A percentile compares a stretch with the other conserved stretches of the same genome.
phyloP scores from a whole-genome alignment of 2,113 vertebrate genomes.

The Rousettus leschenaultii region DNA sequence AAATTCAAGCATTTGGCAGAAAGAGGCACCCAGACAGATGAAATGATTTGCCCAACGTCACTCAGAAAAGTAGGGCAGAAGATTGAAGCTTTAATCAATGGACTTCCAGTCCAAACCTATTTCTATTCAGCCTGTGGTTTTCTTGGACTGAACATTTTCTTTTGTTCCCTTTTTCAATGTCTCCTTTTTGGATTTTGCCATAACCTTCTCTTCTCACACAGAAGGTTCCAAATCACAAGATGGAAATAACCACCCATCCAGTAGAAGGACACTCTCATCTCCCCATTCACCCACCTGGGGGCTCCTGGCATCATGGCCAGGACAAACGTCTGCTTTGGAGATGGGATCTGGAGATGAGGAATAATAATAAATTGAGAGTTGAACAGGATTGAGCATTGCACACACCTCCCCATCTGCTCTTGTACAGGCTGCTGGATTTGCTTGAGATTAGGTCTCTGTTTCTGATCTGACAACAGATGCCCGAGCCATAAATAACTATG shows the following conservation, averaged over 20 bases:
- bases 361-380: slow-evolving; percentile 63
- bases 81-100: not conserved
- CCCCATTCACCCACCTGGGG: not conserved
- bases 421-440: slow-evolving; percentile 68
- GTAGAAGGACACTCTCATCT: not conserved
- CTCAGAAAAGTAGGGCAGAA: not conserved
- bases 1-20: not conserved
- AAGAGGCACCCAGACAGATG: not conserved
- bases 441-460: slow-evolving; percentile 71
- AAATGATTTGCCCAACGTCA: not conserved
- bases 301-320: slow-evolving; percentile 33
- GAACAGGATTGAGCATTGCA: slow-evolving; percentile 59
- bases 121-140: not conserved
- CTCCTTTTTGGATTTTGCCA: not conserved
- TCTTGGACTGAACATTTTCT: not conserved
- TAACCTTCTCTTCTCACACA: slow-evolving; percentile 1
- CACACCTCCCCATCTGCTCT: slow-evolving; percentile 78
- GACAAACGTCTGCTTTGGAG: slow-evolving; percentile 67
- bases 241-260: slow-evolving; percentile 7
- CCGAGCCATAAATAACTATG: slow-evolving; percentile 75
- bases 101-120: not conserved
- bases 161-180: not conserved
- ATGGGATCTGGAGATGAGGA: slow-evolving; percentile 51
- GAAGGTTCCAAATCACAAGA: not conserved
- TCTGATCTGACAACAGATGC: slow-evolving; percentile 76